A percentile compares a stretch with the other conserved stretches of the same genome.
These are phyloP conservation scores for Euclidia mi DNA, from an alignment of 2,888 invertebrate species.

Conservation along the genomic window DNA sequence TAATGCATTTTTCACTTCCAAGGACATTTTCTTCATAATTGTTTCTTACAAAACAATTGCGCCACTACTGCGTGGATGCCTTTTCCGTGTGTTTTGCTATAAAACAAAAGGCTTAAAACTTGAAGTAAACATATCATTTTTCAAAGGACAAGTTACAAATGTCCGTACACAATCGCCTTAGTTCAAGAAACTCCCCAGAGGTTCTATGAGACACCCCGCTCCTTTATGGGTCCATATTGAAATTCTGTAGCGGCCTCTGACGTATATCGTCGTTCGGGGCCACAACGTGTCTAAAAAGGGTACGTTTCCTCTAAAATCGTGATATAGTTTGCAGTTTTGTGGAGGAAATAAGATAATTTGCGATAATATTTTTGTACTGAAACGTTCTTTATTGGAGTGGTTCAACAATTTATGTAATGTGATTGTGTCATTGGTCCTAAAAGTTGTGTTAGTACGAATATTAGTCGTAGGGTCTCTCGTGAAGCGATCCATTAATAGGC, in stretches of 20 bases:
- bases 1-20: too few relatives aligned
- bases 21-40: too few relatives aligned
- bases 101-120: neutral
- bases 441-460: too few relatives aligned
- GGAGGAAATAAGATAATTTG: neutral
- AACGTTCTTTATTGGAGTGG: too few relatives aligned
- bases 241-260: constrained; percentile 64
- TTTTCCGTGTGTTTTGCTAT: neutral
- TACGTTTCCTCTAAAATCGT: constrained; percentile 5
- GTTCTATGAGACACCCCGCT: constrained; percentile 54
- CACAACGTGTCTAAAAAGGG: constrained; percentile 22
- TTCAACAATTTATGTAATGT: too few relatives aligned
- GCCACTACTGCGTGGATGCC: too few relatives aligned
- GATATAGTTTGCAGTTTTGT: constrained; percentile 7
- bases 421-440: too few relatives aligned
- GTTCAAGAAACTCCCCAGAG: constrained; percentile 63
- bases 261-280: constrained; percentile 39
- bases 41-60: too few relatives aligned
- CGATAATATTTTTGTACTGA: neutral
- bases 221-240: constrained; percentile 67
- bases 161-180: constrained; percentile 42
- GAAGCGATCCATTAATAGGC: neutral
- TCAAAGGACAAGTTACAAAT: constrained; percentile 47
- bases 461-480: neutral
- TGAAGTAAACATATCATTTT: neutral